Percentiles rank a stretch among this genome's conserved stretches.
Evolutionary conservation across 2,888 invertebrate species (phyloP).

Genomic region (Xestia c-nigrum): DNA sequence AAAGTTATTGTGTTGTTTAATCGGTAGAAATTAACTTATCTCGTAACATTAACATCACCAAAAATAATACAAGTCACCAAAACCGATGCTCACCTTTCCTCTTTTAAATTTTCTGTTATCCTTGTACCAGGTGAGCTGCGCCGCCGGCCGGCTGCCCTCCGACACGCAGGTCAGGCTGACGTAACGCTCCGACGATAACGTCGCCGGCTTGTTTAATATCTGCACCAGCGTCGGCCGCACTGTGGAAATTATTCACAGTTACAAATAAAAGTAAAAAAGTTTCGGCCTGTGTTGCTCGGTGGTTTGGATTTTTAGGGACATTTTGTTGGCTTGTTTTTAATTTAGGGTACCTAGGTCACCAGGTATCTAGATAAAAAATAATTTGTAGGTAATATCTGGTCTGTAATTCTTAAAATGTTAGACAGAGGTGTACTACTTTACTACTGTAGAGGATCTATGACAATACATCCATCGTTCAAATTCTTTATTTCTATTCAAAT

Average conservation of each 20-base stretch:
- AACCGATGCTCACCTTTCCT: slow-evolving; percentile 92
- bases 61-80: background rate
- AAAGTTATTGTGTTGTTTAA: too few relatives aligned
- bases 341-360: background rate
- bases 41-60: background rate
- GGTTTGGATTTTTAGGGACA: slow-evolving; percentile 2
- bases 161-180: slow-evolving; percentile 95
- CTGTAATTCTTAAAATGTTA: background rate
- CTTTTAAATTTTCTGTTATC: slow-evolving; percentile 94
- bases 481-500: too few relatives aligned
- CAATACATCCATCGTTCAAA: too few relatives aligned
- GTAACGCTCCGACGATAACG: slow-evolving; percentile 94
- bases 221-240: slow-evolving; percentile 95
- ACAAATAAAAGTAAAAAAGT: slow-evolving; percentile 38
- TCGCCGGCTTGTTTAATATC: slow-evolving; percentile 94
- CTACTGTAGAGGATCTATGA: too few relatives aligned
- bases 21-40: too few relatives aligned
- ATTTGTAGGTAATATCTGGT: background rate
- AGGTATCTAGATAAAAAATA: background rate
- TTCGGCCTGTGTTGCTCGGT: background rate
- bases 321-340: slow-evolving; percentile 18
- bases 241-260: slow-evolving; percentile 82
- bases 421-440: background rate
- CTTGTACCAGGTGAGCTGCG: slow-evolving; percentile 96
- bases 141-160: slow-evolving; percentile 96